A percentile compares a stretch with the other conserved stretches of the same genome.
phyloP scores from a whole-genome alignment of 37 sponge, comb jelly and placozoan genomes.

The Spongilla lacustris region DNA sequence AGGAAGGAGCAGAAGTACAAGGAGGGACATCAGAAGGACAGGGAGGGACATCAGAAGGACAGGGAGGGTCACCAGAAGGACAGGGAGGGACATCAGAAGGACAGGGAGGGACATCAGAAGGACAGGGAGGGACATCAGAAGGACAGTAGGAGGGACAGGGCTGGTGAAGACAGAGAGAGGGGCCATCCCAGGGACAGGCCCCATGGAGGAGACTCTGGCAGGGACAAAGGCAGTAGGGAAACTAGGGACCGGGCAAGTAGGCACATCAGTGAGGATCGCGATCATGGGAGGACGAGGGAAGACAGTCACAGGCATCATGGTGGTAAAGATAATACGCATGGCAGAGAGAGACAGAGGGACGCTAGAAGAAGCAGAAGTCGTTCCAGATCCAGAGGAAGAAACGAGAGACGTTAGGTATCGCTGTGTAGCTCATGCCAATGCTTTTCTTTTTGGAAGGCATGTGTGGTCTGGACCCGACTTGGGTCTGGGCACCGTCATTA shows the following conservation, averaged over 20 bases:
- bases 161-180: too few species aligned
- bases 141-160: conserved; percentile 11
- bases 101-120: neutral
- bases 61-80: neutral
- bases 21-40: neutral
- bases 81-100: conserved; percentile 15
- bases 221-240: conserved; percentile 3
- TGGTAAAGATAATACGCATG: neutral
- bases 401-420: neutral
- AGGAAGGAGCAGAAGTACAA: neutral
- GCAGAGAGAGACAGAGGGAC: conserved; percentile 6
- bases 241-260: neutral
- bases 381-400: conserved; percentile 6
- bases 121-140: conserved; percentile 14
- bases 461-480: too few species aligned
- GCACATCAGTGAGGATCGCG: neutral
- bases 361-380: conserved; percentile 4
- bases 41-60: neutral
- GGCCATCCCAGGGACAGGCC: conserved; percentile 14
- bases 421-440: too few species aligned
- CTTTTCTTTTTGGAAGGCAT: too few species aligned
- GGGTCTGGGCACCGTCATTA: too few species aligned
- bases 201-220: neutral
- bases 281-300: neutral
- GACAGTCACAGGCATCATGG: neutral